A percentile compares a stretch with the other conserved stretches of the same genome.
These are phyloP conservation scores for Diabrotica virgifera DNA, from an alignment of 1,140 invertebrate genomes.

Conservation along the genomic window DNA sequence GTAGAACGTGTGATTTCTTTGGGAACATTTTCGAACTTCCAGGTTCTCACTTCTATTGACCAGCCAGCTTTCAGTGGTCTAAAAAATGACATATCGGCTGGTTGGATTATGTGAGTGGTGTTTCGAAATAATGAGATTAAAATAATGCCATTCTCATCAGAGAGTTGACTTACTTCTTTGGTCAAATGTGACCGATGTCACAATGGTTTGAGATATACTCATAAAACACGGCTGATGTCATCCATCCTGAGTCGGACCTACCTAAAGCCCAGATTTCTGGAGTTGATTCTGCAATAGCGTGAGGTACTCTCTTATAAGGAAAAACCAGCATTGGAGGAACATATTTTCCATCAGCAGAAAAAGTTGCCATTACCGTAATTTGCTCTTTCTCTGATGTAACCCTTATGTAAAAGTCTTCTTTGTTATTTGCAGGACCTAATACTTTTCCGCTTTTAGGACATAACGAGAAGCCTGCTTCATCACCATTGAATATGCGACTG, in stretches of 20 bases:
- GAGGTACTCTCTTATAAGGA: conserved; percentile 35
- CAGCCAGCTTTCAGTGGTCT: conserved; percentile 22
- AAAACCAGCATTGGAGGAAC: conserved; percentile 43
- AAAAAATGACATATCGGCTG: conserved; percentile 48
- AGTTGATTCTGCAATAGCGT: conserved; percentile 31
- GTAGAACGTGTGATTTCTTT: conserved; percentile 23
- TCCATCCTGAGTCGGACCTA: conserved; percentile 47
- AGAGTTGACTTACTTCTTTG: conserved; percentile 43
- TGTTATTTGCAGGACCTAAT: conserved; percentile 25
- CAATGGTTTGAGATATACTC: conserved; percentile 31
- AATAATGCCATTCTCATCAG: conserved; percentile 44
- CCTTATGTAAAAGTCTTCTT: conserved; percentile 34
- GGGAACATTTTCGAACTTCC: conserved; percentile 27
- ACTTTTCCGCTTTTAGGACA: conserved; percentile 31
- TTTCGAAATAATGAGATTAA: conserved; percentile 48
- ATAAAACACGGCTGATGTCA: conserved; percentile 28
- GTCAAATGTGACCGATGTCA: conserved; percentile 46
- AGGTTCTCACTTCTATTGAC: conserved; percentile 14
- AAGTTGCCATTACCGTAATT: conserved; percentile 19
- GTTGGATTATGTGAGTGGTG: conserved; percentile 49
- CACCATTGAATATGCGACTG: conserved; percentile 22
- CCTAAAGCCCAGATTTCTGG: conserved; percentile 44
- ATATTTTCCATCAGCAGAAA: conserved; percentile 36
- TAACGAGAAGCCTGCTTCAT: neutral
- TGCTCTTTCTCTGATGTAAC: conserved; percentile 32